phyloP scores from a whole-genome alignment of 2,888 invertebrate genomes.

The Philaethria dido region DNA sequence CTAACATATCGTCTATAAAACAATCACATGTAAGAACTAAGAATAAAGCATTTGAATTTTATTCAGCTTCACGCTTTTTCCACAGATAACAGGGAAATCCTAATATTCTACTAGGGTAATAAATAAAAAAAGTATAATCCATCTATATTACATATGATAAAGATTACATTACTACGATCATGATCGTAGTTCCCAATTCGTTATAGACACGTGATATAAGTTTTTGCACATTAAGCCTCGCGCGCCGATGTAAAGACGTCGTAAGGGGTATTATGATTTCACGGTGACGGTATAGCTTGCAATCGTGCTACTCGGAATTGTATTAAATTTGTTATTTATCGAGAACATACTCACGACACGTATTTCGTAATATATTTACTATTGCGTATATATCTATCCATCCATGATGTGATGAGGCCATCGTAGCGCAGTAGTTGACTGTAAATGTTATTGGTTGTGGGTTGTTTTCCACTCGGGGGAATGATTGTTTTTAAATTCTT shows the following conservation, averaged over 20 bases:
- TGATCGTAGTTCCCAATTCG: slow-evolving; percentile 30
- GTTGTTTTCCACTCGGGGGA: too few species aligned
- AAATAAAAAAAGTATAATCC: background rate
- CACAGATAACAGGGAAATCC: too few species aligned
- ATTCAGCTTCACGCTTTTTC: too few species aligned
- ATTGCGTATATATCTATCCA: too few species aligned
- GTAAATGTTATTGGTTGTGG: too few species aligned
- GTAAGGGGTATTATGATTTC: slow-evolving; percentile 29
- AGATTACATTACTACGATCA: slow-evolving; percentile 17
- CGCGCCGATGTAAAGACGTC: slow-evolving; percentile 16
- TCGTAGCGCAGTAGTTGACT: too few species aligned
- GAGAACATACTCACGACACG: background rate
- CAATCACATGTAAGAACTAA: too few species aligned
- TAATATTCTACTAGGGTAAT: too few species aligned
- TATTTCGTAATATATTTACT: background rate
- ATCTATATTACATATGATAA: background rate
- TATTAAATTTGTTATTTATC: background rate
- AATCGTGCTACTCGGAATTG: background rate
- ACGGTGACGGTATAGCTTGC: slow-evolving; percentile 23
- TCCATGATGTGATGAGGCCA: too few species aligned
- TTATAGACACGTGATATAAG: slow-evolving; percentile 23
- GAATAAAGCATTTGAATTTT: too few species aligned
- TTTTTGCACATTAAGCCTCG: slow-evolving; percentile 34
- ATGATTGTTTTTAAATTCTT: too few species aligned
- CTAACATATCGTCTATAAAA: too few species aligned